Evolutionary conservation across 2,797 vertebrate genomes (phyloP).

Genomic region (Pitangus sulphuratus): DNA sequence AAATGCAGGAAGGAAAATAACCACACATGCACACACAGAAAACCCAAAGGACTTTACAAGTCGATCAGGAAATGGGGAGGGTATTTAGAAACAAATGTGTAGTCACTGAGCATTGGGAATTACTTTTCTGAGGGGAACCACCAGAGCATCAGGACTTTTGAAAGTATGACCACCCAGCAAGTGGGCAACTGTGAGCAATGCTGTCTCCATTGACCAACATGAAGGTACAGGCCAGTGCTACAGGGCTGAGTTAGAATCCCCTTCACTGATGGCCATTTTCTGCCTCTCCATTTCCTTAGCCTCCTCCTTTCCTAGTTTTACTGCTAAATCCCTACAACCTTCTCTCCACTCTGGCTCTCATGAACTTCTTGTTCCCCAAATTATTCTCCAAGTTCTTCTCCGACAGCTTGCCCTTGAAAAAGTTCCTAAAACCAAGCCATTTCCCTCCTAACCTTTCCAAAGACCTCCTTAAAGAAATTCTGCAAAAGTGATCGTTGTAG

Average conservation of each 20-base stretch:
- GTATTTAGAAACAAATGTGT: neutral
- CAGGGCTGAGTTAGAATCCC: neutral
- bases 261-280: neutral
- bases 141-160: neutral
- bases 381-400: neutral
- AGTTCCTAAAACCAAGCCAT: neutral
- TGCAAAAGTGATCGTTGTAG: neutral
- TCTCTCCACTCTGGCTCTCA: neutral
- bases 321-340: neutral
- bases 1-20: neutral
- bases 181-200: neutral
- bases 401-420: neutral
- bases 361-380: neutral
- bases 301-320: neutral
- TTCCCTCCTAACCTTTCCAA: neutral
- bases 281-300: neutral
- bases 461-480: neutral
- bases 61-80: neutral
- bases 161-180: neutral
- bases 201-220: neutral
- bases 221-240: neutral
- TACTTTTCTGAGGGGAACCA: neutral
- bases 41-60: neutral
- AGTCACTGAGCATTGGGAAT: neutral
- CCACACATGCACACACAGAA: rapidly evolving